Base-by-base conservation (phyloP, 2,797 vertebrate genomes). In the Melanotaenia boesemani region DNA sequence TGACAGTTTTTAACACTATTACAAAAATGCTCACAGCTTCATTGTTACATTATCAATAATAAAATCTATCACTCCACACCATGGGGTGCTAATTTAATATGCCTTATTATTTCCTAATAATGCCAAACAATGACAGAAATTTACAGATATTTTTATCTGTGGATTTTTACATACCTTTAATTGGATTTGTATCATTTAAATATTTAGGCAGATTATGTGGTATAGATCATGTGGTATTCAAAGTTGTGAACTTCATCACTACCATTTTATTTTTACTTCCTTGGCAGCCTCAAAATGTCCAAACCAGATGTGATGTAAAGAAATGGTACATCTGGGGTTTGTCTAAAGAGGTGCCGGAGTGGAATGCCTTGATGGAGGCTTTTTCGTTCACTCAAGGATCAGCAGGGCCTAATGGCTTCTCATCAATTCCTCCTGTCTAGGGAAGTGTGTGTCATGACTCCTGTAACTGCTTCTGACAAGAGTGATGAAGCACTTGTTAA, bases 401-500 rank as follows among this genome's bases (percentile, higher is more conserved):
- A 86, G 83, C 70, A 57, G 69, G 77, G 77, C 82, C 82, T 88
- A 90, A 93, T 90, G 85, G 79, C 70, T 73, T 67, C 86, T 88
- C 91, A 90, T 93, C 90, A 90, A 87, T 92, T 87, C 81, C 77
- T 84, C 74, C 88, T 86, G 86, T 91, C 87, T 60, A 10, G 84
- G 81, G 67, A 89, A 90, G 90, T 88, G 85, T 83, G 85, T 91
- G 88, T 92, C 90, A 92, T 84, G 89, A 90, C 88, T 92, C 86
- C 84, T 88, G 80, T 91, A 92, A 93, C 90, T 84, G 86, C 86
- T 83, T 88, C 86, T 92, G 93, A 93, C 93, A 92, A 80, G 80
- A 85, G 84, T 90, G 93, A 93, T 92, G 83, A 92, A 92, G 88
- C 70, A 89, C 87, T 89, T 89, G 88, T 92, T 91, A 84, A 90